Conservation (phyloP, 2,113 vertebrate species). For the Rhipidura dahli region DNA sequence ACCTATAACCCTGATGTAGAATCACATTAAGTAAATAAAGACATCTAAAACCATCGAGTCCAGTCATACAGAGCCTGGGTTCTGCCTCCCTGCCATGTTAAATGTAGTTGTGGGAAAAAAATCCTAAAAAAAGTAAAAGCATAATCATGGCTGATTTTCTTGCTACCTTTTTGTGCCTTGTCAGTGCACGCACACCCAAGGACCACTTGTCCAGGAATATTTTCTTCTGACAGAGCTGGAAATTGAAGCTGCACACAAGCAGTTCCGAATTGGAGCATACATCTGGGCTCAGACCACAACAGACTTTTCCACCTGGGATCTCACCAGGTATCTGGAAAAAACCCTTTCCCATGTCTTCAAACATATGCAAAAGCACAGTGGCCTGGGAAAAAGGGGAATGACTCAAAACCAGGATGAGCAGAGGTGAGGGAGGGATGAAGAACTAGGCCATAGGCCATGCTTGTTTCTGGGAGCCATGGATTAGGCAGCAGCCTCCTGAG, state of each 20-base stretch:
- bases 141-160: neutral
- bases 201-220: neutral
- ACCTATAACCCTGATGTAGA: neutral
- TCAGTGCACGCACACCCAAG: neutral
- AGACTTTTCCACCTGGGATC: neutral
- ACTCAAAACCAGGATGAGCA: neutral
- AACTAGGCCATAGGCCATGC: neutral
- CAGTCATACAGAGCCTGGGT: neutral
- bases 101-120: neutral
- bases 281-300: neutral
- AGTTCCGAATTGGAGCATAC: neutral
- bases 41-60: neutral
- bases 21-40: neutral
- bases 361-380: neutral
- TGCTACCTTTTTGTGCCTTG: neutral
- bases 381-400: neutral
- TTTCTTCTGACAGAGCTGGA: neutral
- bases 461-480: neutral
- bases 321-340: neutral
- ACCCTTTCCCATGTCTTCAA: neutral
- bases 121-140: neutral
- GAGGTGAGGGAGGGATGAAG: neutral
- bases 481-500: neutral
- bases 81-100: accelerated
- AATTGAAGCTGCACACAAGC: neutral